Evolutionary conservation across 2,888 invertebrate species (phyloP).

Genomic region (Azorinus chamasolen): DNA sequence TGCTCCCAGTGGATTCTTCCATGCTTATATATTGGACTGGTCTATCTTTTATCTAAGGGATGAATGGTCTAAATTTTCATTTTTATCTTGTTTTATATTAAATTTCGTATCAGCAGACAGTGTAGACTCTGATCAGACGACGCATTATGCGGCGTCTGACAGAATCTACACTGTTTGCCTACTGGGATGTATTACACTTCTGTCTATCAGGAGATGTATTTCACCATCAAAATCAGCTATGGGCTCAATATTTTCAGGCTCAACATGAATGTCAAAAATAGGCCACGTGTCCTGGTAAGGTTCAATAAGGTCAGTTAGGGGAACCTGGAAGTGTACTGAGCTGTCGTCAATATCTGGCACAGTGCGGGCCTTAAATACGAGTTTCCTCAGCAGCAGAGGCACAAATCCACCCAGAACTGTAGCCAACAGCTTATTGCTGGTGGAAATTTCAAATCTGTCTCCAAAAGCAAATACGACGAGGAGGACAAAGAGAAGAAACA

Average conservation of each 20-base stretch:
- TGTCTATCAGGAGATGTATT: no score
- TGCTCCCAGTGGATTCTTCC: no score
- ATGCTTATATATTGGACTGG: no score
- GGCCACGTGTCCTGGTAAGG: constrained; percentile 56
- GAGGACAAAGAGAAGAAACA: constrained; percentile 67
- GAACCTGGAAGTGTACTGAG: constrained; percentile 50
- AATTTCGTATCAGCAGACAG: no score
- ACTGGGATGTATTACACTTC: no score
- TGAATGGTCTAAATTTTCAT: no score
- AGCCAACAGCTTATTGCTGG: constrained; percentile 63
- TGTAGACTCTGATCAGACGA: no score
- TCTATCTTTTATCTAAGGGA: no score
- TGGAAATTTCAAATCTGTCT: constrained; percentile 66
- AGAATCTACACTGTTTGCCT: no score
- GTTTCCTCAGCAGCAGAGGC: constrained; percentile 61
- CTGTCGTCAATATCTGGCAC: constrained; percentile 36
- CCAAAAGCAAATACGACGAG: constrained; percentile 68
- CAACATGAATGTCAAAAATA: constrained; percentile 52
- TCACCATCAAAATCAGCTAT: no score
- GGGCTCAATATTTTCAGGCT: not conserved
- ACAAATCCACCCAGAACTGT: constrained; percentile 67
- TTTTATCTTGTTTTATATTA: no score
- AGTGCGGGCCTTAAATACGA: constrained; percentile 54
- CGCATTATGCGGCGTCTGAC: no score
- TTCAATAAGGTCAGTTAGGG: constrained; percentile 44